Conservation (phyloP, 2,113 vertebrate genomes). For the Zosterops japonicus region DNA sequence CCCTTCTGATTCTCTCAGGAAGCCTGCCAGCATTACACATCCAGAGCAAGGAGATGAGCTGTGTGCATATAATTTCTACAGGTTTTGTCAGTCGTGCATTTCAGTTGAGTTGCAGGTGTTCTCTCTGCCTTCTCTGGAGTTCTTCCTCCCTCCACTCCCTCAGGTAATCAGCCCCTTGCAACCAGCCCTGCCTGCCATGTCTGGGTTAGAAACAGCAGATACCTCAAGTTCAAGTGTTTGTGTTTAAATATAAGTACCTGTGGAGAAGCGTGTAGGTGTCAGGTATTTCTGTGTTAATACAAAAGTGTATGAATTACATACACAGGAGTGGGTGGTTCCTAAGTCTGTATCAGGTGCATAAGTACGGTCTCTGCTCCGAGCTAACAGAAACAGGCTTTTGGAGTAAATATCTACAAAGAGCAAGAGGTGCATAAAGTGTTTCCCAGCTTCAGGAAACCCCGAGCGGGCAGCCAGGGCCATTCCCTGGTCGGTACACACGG, state of each 20-base stretch:
- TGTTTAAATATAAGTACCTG: neutral
- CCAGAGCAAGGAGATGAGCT: neutral
- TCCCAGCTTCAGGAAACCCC: neutral
- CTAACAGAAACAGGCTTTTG: neutral
- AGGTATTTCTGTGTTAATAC: neutral
- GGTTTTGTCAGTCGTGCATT: neutral
- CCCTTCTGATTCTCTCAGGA: neutral
- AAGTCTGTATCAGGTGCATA: too few relatives aligned
- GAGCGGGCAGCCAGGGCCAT: too few relatives aligned
- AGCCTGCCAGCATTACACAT: neutral
- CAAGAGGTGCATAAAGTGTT: too few relatives aligned
- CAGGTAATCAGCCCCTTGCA: neutral
- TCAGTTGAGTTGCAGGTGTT: accelerated
- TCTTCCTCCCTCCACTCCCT: neutral
- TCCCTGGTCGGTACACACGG: accelerated
- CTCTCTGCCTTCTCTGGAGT: neutral
- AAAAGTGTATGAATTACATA: accelerated
- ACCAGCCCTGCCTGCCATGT: accelerated
- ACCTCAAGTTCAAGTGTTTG: accelerated
- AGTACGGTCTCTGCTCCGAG: accelerated
- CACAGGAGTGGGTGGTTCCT: accelerated
- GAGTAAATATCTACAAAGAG: neutral
- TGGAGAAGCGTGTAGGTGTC: neutral
- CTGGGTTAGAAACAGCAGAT: neutral
- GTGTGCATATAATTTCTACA: neutral